A percentile compares a stretch with the other conserved stretches of the same genome.
Conservation (phyloP, 2,797 vertebrate genomes). For the Dendrocincla tyrannina region DNA sequence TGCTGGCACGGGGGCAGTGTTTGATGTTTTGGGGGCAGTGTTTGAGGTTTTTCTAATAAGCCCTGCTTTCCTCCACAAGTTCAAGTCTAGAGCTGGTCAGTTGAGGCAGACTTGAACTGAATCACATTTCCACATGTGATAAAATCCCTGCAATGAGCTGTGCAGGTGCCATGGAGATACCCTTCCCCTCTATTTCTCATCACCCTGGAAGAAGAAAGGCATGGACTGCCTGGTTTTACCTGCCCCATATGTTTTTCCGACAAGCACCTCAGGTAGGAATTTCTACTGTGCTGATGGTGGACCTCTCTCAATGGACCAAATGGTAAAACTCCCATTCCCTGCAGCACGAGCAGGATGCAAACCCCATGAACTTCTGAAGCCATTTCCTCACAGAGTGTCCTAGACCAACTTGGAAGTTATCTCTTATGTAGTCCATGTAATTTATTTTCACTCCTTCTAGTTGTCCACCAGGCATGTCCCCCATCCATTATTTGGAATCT, state of each 20-base stretch:
- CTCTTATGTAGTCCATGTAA: background rate
- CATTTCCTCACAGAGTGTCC: background rate
- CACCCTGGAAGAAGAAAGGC: background rate
- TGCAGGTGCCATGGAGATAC: background rate
- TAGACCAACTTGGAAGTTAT: background rate
- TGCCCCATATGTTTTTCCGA: background rate
- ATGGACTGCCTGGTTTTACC: background rate
- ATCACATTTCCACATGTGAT: background rate
- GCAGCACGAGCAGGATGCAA: background rate
- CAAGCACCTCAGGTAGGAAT: background rate
- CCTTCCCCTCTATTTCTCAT: background rate
- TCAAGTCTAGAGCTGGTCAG: background rate
- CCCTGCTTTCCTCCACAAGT: background rate
- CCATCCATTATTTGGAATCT: background rate
- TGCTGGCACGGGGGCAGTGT: background rate
- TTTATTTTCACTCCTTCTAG: background rate
- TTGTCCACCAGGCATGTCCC: background rate
- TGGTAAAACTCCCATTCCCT: background rate
- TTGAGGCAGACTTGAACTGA: background rate
- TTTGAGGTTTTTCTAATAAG: background rate
- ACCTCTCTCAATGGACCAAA: background rate
- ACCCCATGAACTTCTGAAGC: background rate
- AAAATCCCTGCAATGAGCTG: background rate
- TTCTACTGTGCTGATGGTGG: background rate
- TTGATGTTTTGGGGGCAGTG: accelerated